phyloP scores from a whole-genome alignment of 2,113 vertebrate genomes.

The Panurus biarmicus region DNA sequence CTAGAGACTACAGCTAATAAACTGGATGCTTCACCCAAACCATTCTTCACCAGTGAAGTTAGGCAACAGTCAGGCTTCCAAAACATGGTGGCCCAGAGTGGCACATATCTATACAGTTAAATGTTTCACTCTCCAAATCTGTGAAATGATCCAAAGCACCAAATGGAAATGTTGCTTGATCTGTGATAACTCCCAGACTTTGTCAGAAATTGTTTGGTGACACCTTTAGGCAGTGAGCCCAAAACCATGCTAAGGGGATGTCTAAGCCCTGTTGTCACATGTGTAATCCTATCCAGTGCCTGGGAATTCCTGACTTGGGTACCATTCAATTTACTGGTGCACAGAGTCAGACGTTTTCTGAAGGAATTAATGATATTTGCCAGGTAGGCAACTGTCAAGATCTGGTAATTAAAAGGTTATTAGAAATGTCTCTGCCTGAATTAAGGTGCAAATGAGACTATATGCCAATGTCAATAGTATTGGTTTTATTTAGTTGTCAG shows the following conservation, averaged over 20 bases:
- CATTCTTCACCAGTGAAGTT: neutral
- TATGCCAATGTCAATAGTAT: too few species aligned
- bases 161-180: neutral
- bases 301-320: neutral
- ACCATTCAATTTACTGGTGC: neutral
- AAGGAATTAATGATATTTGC: neutral
- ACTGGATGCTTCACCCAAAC: neutral
- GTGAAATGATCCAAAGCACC: neutral
- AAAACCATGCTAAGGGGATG: neutral
- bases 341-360: neutral
- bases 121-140: neutral
- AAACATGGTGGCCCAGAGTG: neutral
- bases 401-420: neutral
- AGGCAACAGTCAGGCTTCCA: neutral
- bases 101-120: neutral
- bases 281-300: neutral
- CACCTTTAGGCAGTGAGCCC: neutral
- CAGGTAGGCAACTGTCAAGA: neutral
- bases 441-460: neutral
- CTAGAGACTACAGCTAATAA: neutral
- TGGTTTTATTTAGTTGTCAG: neutral
- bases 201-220: neutral
- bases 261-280: neutral
- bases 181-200: neutral
- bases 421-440: neutral